phyloP scores from a whole-genome alignment of 2,113 vertebrate genomes.

The Passer montanus region DNA sequence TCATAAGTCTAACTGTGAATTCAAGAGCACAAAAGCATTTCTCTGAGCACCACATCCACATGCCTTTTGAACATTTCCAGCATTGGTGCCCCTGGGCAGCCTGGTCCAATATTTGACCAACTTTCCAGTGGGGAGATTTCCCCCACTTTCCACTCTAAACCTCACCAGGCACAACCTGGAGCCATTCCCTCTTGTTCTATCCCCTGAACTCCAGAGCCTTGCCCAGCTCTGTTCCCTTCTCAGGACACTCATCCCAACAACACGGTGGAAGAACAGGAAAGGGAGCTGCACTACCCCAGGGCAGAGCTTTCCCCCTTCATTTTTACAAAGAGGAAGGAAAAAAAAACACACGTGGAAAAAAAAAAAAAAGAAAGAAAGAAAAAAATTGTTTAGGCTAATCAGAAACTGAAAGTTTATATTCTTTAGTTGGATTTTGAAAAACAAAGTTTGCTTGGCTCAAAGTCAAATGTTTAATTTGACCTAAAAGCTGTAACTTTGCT shows the following conservation, averaged over 20 bases:
- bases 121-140: background rate
- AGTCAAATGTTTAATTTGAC: background rate
- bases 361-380: no score
- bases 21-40: background rate
- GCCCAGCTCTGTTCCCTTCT: background rate
- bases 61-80: rapidly evolving
- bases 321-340: background rate
- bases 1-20: background rate
- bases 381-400: background rate
- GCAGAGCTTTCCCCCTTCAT: background rate
- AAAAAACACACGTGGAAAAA: background rate
- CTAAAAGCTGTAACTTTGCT: background rate
- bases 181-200: background rate
- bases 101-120: background rate
- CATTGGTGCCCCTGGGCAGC: background rate
- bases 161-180: background rate
- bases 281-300: background rate
- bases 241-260: background rate
- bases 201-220: background rate
- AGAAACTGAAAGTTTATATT: background rate
- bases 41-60: background rate
- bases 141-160: background rate
- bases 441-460: background rate
- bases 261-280: rapidly evolving
- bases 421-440: background rate